Conservation (phyloP, 1,140 invertebrate genomes). For the Neuroterus valhalla region DNA sequence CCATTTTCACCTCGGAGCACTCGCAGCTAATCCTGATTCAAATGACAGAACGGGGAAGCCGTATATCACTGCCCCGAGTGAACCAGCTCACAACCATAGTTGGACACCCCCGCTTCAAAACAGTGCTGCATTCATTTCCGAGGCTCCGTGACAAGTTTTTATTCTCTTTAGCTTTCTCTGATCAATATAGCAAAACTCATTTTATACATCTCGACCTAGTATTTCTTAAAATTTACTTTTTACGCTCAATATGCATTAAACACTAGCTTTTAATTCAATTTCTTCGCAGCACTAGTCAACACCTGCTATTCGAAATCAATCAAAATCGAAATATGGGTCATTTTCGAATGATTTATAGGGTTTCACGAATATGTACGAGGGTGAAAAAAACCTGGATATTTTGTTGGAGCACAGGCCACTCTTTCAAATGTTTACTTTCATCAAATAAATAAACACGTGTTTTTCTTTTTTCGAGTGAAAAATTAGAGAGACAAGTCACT, state of each 20-base stretch:
- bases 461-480: no score
- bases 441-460: no score
- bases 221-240: slow-evolving; percentile 17
- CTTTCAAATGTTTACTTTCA: no score
- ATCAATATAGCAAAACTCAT: slow-evolving; percentile 27
- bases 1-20: background rate
- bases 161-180: slow-evolving; percentile 1
- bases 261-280: slow-evolving; percentile 16
- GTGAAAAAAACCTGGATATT: no score
- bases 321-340: no score
- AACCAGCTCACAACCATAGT: slow-evolving; percentile 11
- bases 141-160: slow-evolving; percentile 25
- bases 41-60: slow-evolving; percentile 28
- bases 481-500: no score
- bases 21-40: slow-evolving; percentile 24
- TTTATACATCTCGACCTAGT: slow-evolving; percentile 17
- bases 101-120: slow-evolving; percentile 6
- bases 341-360: no score
- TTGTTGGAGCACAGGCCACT: no score
- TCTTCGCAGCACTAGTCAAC: background rate
- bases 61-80: slow-evolving; percentile 4
- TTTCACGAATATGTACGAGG: no score
- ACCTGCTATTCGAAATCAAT: background rate
- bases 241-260: slow-evolving; percentile 2
- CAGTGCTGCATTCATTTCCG: slow-evolving; percentile 14